Percentiles rank a stretch among this genome's conserved stretches.
Evolutionary conservation across 2,113 vertebrate genomes (phyloP).

Genomic region (Irena cyanogastra): DNA sequence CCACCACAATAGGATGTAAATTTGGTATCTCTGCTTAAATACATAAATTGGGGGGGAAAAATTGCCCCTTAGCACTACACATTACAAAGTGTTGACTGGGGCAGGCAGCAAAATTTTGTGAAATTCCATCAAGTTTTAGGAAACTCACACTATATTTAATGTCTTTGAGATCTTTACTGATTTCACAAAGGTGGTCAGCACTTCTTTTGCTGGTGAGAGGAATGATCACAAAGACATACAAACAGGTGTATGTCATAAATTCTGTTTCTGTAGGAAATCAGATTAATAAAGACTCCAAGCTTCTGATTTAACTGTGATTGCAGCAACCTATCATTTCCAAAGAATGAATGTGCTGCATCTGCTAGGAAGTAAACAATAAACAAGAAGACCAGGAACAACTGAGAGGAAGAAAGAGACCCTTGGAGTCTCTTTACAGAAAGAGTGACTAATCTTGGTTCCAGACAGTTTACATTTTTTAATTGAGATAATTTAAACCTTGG

Average conservation of each 20-base stretch:
- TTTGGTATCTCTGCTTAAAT: background rate
- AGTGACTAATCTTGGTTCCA: background rate
- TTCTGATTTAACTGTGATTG: background rate
- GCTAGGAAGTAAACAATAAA: background rate
- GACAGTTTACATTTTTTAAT: background rate
- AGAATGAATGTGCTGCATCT: background rate
- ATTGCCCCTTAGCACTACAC: background rate
- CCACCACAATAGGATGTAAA: background rate
- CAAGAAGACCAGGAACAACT: background rate
- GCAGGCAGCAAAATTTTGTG: background rate
- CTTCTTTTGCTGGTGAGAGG: background rate
- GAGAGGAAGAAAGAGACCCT: background rate
- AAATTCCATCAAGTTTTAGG: background rate
- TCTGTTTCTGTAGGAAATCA: background rate
- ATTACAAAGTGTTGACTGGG: background rate
- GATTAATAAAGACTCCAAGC: background rate
- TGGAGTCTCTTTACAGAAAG: background rate
- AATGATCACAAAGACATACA: background rate
- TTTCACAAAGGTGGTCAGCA: background rate
- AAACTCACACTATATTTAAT: background rate
- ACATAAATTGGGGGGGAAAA: background rate
- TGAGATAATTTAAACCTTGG: background rate
- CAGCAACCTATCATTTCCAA: background rate
- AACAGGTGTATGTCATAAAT: rapidly evolving
- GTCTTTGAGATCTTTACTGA: background rate